Evolutionary conservation across 2,113 vertebrate genomes (phyloP).

Genomic region (Strigops habroptila): DNA sequence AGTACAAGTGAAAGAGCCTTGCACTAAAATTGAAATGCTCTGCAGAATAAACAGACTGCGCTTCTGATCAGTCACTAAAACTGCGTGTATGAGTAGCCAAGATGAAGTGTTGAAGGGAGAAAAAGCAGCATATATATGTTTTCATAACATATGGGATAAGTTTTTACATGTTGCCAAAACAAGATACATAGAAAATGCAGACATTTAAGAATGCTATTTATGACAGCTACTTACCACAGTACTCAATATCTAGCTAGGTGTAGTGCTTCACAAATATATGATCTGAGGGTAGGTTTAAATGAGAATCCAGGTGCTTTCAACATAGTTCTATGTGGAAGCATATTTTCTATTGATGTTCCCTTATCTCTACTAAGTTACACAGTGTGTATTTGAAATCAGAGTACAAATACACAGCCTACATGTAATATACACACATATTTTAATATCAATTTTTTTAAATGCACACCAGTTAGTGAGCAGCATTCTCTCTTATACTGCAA

Average conservation of each 20-base stretch:
- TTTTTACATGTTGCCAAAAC: background rate
- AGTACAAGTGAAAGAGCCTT: background rate
- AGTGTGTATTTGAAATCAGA: background rate
- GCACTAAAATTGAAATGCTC: background rate
- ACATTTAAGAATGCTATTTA: background rate
- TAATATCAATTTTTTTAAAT: background rate
- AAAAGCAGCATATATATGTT: background rate
- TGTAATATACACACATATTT: accelerated
- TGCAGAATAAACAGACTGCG: background rate
- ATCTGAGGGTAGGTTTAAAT: background rate
- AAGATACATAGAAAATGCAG: background rate
- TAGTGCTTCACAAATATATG: background rate
- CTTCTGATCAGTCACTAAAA: background rate
- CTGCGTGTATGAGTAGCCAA: background rate
- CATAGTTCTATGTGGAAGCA: background rate
- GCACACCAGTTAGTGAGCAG: background rate
- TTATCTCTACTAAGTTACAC: background rate
- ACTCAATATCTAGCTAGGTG: background rate
- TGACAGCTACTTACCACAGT: background rate
- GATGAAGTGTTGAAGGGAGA: accelerated
- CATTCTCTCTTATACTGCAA: background rate
- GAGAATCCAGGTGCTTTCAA: background rate
- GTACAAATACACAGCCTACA: background rate
- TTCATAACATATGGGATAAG: background rate
- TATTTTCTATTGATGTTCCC: background rate